Evolutionary conservation across 2,888 invertebrate species (phyloP).

Genomic region (Mongoloraphidia duomilia): DNA sequence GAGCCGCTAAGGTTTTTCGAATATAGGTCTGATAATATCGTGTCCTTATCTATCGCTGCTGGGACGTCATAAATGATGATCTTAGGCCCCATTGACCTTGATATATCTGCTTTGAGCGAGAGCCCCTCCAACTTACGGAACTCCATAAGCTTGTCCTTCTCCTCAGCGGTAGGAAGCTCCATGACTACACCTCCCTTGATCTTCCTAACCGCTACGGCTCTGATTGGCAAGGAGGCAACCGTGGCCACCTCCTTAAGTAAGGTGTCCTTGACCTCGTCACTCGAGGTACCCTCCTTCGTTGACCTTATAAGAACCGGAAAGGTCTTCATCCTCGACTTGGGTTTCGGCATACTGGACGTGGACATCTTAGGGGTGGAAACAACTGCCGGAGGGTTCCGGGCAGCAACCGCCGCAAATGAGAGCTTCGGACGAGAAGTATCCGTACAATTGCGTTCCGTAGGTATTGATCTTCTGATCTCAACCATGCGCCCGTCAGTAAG

Average conservation of each 20-base stretch:
- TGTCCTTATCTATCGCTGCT: background rate
- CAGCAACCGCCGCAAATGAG: no score
- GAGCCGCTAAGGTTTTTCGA: background rate
- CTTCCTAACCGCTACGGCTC: background rate
- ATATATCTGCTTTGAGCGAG: background rate
- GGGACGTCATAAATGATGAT: background rate
- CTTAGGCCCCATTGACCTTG: background rate
- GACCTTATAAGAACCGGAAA: no score
- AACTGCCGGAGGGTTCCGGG: no score
- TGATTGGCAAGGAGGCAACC: no score
- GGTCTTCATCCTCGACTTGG: no score
- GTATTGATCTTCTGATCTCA: no score
- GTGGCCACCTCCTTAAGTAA: background rate
- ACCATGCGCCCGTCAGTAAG: no score
- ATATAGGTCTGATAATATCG: background rate
- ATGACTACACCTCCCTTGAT: background rate
- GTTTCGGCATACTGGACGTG: no score
- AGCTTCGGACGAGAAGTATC: no score
- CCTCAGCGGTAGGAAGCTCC: background rate
- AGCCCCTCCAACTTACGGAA: background rate
- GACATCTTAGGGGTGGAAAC: no score
- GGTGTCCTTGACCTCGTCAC: background rate
- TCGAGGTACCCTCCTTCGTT: background rate
- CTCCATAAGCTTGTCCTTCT: background rate
- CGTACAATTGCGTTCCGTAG: no score